Conservation (phyloP, 2,888 invertebrate genomes). For the Clivina fossor region DNA sequence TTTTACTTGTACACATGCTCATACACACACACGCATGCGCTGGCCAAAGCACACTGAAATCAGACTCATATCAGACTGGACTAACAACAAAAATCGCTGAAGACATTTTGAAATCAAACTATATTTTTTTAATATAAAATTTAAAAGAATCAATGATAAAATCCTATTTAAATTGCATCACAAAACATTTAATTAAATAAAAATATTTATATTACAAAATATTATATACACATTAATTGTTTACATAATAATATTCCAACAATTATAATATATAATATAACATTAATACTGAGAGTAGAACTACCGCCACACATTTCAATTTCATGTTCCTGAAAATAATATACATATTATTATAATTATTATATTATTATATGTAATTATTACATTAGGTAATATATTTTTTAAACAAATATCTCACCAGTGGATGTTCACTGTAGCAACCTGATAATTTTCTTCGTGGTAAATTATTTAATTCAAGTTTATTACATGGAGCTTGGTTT, state of each 20-base stretch:
- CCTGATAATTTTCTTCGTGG: constrained; percentile 69
- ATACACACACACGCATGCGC: too few relatives aligned
- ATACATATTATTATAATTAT: constrained; percentile 19
- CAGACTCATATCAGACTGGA: too few relatives aligned
- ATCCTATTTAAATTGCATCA: background rate
- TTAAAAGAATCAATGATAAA: too few relatives aligned
- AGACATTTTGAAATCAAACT: too few relatives aligned
- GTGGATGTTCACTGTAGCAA: constrained; percentile 75
- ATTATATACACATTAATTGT: constrained; percentile 15
- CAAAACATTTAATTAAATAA: constrained; percentile 13
- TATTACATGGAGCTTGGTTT: constrained; percentile 71
- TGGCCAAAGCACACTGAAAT: too few relatives aligned
- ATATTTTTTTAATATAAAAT: too few relatives aligned
- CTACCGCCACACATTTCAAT: constrained; percentile 53
- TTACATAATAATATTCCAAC: constrained; percentile 20
- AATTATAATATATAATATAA: constrained; percentile 14
- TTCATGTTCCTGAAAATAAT: constrained; percentile 52
- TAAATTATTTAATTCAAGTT: constrained; percentile 69
- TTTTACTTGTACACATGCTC: too few relatives aligned
- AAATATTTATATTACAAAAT: constrained; percentile 3
- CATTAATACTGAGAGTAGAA: constrained; percentile 26
- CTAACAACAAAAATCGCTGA: too few relatives aligned
- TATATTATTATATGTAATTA: constrained; percentile 23
- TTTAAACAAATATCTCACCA: constrained; percentile 53
- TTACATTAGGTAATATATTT: constrained; percentile 10